Evolutionary conservation across 1,140 invertebrate genomes (phyloP).

Genomic region (Cepaea nemoralis): DNA sequence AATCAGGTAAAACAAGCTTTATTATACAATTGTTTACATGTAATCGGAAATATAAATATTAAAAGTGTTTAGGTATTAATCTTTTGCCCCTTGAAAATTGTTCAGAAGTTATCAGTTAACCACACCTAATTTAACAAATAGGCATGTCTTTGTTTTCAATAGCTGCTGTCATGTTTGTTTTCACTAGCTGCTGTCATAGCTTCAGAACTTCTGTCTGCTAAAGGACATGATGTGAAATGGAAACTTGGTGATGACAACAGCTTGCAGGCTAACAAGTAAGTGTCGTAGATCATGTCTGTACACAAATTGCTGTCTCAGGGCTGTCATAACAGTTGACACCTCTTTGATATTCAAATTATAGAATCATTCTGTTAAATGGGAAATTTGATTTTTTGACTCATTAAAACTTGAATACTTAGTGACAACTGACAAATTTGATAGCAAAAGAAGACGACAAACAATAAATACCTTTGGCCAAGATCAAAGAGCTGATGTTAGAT

Average conservation of each 20-base stretch:
- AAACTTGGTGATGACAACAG: slow-evolving; percentile 63
- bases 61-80: not conserved
- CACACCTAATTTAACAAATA: not conserved
- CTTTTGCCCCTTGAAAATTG: not conserved
- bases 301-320: not conserved
- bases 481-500: too few relatives aligned
- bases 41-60: too few relatives aligned
- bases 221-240: slow-evolving; percentile 62
- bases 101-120: too few relatives aligned
- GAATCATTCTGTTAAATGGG: too few relatives aligned
- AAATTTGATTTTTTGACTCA: too few relatives aligned
- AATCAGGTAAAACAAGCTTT: not conserved
- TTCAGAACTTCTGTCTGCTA: slow-evolving; percentile 66
- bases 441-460: too few relatives aligned
- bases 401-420: too few relatives aligned
- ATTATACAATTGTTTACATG: not conserved
- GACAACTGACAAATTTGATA: too few relatives aligned
- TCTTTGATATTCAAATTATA: too few relatives aligned
- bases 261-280: slow-evolving; percentile 54
- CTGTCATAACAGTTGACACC: not conserved
- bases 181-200: slow-evolving; percentile 64
- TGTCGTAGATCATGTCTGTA: slow-evolving; percentile 10
- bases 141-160: not conserved
- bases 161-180: not conserved
- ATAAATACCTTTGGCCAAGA: too few relatives aligned